Evolutionary conservation across 2,888 invertebrate genomes (phyloP), one percentile per base, ranked within the genome.

Genomic region (Rotaria magnacalcarata): DNA sequence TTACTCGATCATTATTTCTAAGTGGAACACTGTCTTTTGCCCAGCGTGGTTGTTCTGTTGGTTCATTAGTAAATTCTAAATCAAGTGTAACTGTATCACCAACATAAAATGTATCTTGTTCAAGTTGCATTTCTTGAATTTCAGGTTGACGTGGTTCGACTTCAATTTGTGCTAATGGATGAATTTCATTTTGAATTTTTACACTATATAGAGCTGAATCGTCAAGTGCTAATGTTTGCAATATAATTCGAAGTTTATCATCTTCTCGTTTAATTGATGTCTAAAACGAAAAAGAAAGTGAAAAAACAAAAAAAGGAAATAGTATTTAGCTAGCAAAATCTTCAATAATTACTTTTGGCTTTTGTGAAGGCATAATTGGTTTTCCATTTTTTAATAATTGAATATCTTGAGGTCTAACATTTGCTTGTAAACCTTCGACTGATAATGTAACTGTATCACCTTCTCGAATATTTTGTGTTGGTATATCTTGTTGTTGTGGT

Each of bases 21-120:
- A 80, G 21, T 43, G 21, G 21, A 24, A 24, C 10, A 47, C 47
- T 47, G 47, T 80, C 75, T 24, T 80, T 80, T 11, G 75, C 5
- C 75, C 75, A 80, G 10, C 43, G 41, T 80, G 75, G 75, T 47
- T 21, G 43, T 80, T 80, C 43, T 14, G 21, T 41, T 8, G 75
- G 75, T 80, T 80, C 75, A 80, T 80, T 21, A 3, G 75, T 80
- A 80, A 80, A 80, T 80, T 80, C 75, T 80, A 80, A 80, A 80
- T 80, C 75, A 11, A 80, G 21, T 80, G 75, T 80, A 80, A 80
- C 75, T 43, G 75, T 80, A 80, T 80, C 75, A 3, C 75, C 75
- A n/a, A 80, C 43, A 47, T 24, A 80, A 47, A 80, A 80, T 43
- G 75, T 80, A 47, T 80, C 75, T 80, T 80, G 75, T 41, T 80